These are phyloP conservation scores for Tribolium freemani DNA, from an alignment of 2,888 invertebrate genomes.

Conservation along the genomic window DNA sequence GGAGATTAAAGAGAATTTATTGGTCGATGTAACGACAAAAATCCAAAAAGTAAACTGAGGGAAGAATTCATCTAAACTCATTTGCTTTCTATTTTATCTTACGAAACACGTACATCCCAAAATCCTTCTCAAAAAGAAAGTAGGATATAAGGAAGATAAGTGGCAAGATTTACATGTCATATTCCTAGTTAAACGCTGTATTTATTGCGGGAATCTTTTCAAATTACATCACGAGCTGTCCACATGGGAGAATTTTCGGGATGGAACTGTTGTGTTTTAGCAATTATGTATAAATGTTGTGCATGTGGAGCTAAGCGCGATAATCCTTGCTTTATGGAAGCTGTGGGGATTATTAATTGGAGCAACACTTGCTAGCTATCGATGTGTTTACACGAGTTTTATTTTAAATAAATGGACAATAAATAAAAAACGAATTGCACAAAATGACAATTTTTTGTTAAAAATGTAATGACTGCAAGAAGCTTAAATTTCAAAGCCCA, in stretches of 20 bases:
- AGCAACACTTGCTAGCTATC: background rate
- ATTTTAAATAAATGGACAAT: background rate
- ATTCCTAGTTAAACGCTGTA: constrained; percentile 45
- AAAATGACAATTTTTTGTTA: too few species aligned
- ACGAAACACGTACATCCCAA: constrained; percentile 43
- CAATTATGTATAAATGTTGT: background rate
- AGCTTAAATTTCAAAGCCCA: too few species aligned
- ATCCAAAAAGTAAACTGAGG: constrained; percentile 21
- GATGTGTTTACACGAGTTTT: background rate
- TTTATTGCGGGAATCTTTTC: constrained; percentile 45
- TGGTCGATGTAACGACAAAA: constrained; percentile 25
- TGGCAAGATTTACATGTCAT: constrained; percentile 49
- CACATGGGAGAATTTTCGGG: background rate
- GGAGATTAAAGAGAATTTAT: constrained; percentile 35
- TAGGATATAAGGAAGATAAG: constrained; percentile 47
- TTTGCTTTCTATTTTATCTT: constrained; percentile 42
- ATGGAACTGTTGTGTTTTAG: background rate
- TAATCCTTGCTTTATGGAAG: background rate
- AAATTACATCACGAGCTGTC: constrained; percentile 38
- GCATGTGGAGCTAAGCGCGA: background rate
- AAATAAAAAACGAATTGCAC: too few species aligned
- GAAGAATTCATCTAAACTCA: constrained; percentile 36
- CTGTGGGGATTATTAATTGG: background rate
- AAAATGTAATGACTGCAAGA: too few species aligned
- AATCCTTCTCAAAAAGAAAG: constrained; percentile 39